Conservation (phyloP, 2,888 invertebrate species). For the Anticlea derivata region DNA sequence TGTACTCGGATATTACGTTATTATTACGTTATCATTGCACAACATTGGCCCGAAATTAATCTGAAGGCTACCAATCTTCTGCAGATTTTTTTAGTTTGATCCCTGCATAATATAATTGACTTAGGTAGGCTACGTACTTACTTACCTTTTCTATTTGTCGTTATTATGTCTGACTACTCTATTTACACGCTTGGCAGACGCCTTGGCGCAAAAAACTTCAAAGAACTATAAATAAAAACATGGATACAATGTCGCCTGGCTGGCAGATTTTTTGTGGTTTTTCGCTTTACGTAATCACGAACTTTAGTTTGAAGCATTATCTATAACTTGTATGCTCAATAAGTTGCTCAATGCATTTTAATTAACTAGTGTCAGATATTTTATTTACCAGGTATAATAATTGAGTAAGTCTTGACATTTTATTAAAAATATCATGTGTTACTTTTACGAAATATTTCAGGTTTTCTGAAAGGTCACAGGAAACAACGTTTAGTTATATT, state of each 20-base stretch:
- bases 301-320: background rate
- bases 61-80: no score
- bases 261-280: constrained; percentile 30
- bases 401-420: constrained; percentile 8
- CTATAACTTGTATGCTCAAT: no score
- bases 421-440: constrained; percentile 4
- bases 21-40: no score
- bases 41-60: no score
- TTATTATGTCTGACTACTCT: constrained; percentile 28
- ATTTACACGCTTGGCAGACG: constrained; percentile 57
- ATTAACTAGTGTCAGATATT: background rate
- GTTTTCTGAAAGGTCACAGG: constrained; percentile 17
- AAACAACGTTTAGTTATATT: constrained; percentile 3
- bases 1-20: no score
- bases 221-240: constrained; percentile 42
- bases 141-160: background rate
- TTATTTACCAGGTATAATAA: background rate
- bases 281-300: constrained; percentile 5
- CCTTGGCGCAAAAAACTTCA: constrained; percentile 42
- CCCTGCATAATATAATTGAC: no score
- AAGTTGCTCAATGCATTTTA: background rate
- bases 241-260: constrained; percentile 28
- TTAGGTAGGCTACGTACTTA: no score
- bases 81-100: no score
- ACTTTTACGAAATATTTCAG: constrained; percentile 10